A percentile compares a stretch with the other conserved stretches of the same genome.
These are phyloP conservation scores for Hydropotes inermis DNA, from an alignment of 2,113 vertebrate genomes.

Conservation along the genomic window DNA sequence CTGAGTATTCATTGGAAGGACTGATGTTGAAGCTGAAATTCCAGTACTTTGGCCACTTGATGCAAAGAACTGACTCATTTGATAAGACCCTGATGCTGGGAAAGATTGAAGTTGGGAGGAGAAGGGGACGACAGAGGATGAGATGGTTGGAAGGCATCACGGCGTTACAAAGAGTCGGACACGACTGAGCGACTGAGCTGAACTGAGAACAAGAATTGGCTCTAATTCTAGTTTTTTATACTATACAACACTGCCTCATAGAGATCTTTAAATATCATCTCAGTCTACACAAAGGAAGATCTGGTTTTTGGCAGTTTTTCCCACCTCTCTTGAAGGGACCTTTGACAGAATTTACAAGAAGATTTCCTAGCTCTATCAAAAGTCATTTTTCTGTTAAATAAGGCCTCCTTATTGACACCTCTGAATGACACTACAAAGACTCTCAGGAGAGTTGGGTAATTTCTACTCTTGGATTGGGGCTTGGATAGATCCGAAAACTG, in stretches of 20 bases:
- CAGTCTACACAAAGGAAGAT: neutral
- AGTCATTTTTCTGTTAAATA: neutral
- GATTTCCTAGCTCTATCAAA: neutral
- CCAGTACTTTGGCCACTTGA: neutral
- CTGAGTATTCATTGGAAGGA: neutral
- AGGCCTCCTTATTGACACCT: neutral
- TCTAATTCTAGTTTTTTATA: too few relatives aligned
- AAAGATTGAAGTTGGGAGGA: neutral
- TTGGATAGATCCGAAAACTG: neutral
- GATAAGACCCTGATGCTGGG: neutral
- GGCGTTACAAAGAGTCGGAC: fast-evolving
- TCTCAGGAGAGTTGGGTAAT: neutral
- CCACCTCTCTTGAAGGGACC: neutral
- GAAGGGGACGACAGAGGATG: neutral
- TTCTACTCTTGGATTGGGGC: neutral
- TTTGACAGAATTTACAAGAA: neutral
- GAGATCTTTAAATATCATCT: neutral
- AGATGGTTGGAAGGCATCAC: neutral
- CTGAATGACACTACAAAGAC: neutral
- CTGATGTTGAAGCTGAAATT: neutral
- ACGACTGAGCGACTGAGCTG: fast-evolving
- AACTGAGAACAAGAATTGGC: neutral
- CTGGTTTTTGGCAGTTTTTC: neutral
- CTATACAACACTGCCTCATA: neutral
- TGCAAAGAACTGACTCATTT: neutral